Evolutionary conservation across 2,797 vertebrate species (phyloP).

Genomic region (Pagetopsis macropterus): DNA sequence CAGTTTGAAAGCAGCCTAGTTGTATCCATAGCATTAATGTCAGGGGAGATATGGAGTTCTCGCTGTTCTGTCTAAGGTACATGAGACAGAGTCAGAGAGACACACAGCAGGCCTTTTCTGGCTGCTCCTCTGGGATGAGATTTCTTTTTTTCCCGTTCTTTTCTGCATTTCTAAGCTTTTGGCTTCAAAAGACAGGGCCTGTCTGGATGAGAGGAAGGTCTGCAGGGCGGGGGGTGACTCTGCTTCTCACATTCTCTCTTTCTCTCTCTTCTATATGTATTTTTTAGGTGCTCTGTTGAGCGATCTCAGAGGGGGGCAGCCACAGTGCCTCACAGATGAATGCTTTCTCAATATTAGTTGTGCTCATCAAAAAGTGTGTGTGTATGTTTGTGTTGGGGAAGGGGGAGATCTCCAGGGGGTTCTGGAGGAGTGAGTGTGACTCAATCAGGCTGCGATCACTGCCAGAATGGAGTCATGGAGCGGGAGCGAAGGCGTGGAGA

Average conservation of each 20-base stretch:
- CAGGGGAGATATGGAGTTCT: constrained; percentile 66
- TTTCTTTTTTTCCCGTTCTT: constrained; percentile 27
- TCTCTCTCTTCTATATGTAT: constrained; percentile 68
- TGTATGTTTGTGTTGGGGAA: constrained; percentile 28
- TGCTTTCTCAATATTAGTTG: constrained; percentile 78
- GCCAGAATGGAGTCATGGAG: constrained; percentile 62
- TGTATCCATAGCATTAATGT: constrained; percentile 77
- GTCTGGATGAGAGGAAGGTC: constrained; percentile 73
- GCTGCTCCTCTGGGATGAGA: constrained; percentile 65
- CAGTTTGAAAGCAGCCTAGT: constrained; percentile 64
- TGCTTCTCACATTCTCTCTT: constrained; percentile 31
- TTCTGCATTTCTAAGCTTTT: constrained; percentile 78
- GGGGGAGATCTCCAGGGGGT: constrained; percentile 61
- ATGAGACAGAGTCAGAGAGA: constrained; percentile 60
- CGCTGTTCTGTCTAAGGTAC: constrained; percentile 61
- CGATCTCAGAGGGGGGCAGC: constrained; percentile 72
- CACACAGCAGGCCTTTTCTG: constrained; percentile 61
- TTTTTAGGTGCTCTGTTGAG: constrained; percentile 69
- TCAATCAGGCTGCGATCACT: constrained; percentile 73
- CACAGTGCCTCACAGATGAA: constrained; percentile 76
- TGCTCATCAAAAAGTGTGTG: constrained; percentile 70
- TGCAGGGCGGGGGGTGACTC: constrained; percentile 55
- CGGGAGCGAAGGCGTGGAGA: constrained; percentile 44
- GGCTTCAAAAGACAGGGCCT: constrained; percentile 74
- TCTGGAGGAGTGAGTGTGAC: constrained; percentile 71